A percentile compares a stretch with the other conserved stretches of the same genome.
Conservation (phyloP, 2,888 invertebrate genomes). For the Helobdella robusta region DNA sequence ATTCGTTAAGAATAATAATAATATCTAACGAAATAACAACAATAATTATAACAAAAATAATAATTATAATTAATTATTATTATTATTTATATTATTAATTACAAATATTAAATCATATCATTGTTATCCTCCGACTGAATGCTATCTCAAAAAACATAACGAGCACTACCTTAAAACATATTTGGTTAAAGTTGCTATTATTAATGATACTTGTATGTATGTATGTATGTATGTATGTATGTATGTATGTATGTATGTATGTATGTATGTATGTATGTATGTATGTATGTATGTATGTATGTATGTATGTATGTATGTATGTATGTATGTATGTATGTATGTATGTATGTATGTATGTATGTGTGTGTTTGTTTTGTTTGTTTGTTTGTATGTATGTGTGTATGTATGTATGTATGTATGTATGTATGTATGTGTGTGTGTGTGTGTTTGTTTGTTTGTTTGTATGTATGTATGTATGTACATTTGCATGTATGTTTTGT, state of each 20-base stretch:
- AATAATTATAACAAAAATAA: too few species aligned
- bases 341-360: constrained; percentile 25
- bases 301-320: constrained; percentile 25
- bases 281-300: constrained; percentile 24
- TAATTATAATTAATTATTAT: too few species aligned
- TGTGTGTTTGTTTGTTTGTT: background rate
- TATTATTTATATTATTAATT: too few species aligned
- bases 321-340: constrained; percentile 25
- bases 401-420: background rate
- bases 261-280: constrained; percentile 25
- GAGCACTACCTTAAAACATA: too few species aligned
- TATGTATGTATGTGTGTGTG: background rate
- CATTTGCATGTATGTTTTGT: background rate
- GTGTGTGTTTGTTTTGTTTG: background rate
- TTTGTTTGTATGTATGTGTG: background rate
- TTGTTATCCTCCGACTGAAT: too few species aligned
- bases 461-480: too few species aligned
- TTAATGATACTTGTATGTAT: too few species aligned
- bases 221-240: constrained; percentile 17
- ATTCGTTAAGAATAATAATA: too few species aligned
- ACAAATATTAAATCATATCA: too few species aligned
- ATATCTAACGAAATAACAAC: too few species aligned
- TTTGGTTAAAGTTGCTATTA: too few species aligned
- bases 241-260: constrained; percentile 22
- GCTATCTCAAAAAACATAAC: too few species aligned